Evolutionary conservation across 2,113 vertebrate species (phyloP).

Genomic region (Mirza zaza): DNA sequence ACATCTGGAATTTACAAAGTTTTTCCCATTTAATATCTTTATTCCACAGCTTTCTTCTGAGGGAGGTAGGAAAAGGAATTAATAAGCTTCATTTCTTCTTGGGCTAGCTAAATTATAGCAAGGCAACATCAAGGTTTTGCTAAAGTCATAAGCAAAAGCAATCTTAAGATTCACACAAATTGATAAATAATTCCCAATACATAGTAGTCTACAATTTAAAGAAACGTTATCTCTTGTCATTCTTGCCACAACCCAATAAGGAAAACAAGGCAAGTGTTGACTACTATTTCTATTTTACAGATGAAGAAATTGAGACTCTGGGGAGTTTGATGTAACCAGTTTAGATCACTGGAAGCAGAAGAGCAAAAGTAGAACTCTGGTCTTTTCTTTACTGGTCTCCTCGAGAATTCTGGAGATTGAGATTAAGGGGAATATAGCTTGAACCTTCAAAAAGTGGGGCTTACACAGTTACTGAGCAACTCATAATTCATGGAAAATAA

Average conservation of each 20-base stretch:
- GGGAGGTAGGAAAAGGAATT: neutral
- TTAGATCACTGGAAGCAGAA: neutral
- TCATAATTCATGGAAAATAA: neutral
- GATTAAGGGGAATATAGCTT: neutral
- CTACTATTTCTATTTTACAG: neutral
- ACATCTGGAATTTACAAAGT: neutral
- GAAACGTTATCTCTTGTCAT: neutral
- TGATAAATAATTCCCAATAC: neutral
- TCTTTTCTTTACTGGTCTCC: neutral
- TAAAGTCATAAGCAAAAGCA: neutral
- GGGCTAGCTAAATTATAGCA: neutral
- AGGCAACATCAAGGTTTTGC: neutral
- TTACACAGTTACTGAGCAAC: neutral
- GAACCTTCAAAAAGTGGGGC: neutral
- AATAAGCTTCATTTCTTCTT: neutral
- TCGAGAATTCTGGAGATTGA: neutral
- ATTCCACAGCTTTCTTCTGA: slow-evolving; percentile 19
- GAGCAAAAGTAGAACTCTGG: neutral
- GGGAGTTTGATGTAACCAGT: neutral
- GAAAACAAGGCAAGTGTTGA: neutral
- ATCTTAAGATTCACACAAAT: neutral
- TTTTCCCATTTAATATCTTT: slow-evolving; percentile 12
- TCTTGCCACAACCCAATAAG: neutral
- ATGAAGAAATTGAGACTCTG: neutral
- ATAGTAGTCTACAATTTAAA: neutral